phyloP scores from a whole-genome alignment of 2,888 invertebrate genomes.

The Oxyscelio sp. region DNA sequence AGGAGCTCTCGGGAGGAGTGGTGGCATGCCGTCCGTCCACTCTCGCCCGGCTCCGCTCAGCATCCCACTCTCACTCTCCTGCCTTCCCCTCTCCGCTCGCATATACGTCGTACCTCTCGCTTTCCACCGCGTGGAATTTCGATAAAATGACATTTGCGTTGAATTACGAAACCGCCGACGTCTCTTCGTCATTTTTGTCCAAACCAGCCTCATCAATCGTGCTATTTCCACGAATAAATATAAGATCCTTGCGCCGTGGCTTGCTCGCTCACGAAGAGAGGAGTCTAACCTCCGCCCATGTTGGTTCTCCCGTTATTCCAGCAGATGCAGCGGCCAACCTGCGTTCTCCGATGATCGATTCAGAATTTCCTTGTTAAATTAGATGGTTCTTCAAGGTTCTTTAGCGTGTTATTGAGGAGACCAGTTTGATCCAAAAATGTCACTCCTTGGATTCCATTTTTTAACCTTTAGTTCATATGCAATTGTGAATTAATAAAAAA shows the following conservation, averaged over 20 bases:
- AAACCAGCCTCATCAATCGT: neutral
- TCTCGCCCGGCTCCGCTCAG: conserved; percentile 84
- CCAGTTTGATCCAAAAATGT: too few relatives aligned
- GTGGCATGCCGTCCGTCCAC: conserved; percentile 88
- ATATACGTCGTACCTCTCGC: conserved; percentile 55
- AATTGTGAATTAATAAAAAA: too few relatives aligned
- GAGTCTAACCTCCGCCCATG: conserved; percentile 38
- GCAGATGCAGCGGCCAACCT: conserved; percentile 21
- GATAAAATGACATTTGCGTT: conserved; percentile 60
- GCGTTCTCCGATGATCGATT: conserved; percentile 34
- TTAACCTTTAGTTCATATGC: too few relatives aligned
- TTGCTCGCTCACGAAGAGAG: neutral
- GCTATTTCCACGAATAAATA: neutral
- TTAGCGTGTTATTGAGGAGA: neutral
- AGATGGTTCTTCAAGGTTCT: conserved; percentile 4
- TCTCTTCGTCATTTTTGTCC: conserved; percentile 19
- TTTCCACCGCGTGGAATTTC: conserved; percentile 62
- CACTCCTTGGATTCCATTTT: too few relatives aligned
- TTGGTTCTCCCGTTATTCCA: conserved; percentile 29
- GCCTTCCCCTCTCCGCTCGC: conserved; percentile 52
- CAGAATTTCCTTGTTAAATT: conserved; percentile 10
- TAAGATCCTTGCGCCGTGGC: neutral
- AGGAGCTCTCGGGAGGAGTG: conserved; percentile 80
- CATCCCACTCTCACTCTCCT: conserved; percentile 77
- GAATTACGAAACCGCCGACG: neutral